Base-by-base conservation (phyloP, 2,888 invertebrate genomes). In the Drosophila nigricruria region DNA sequence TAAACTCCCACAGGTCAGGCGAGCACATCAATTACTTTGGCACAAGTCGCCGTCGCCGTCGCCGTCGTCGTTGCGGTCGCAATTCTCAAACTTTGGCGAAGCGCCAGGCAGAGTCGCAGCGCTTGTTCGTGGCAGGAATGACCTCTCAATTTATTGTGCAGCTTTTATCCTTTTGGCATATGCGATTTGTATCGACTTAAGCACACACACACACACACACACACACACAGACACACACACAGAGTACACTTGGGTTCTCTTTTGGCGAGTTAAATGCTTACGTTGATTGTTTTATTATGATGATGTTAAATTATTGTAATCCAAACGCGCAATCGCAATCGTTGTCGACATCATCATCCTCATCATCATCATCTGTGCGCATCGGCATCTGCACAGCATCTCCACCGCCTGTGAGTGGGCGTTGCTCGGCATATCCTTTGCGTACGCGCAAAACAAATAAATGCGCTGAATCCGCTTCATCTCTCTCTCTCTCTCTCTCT, bases 251-350 rank as follows among this genome's bases (percentile, higher is more conserved):
- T 20, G n/a, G 42, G 47, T 38, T 63, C 70, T 67, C 54, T 73
- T 70, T 66, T 71, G 74, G 73, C 58, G 43, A 63, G 65, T 64
- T 87, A 81, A 81, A 81, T 82, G 88, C 82, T 82, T 84, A 91
- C 91, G 91, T 91, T 91, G 91, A 91, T 91, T 91, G 91, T 91
- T 91, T 91, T 91, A 91, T 91, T 91, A 91, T 91, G 91, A 91
- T 91, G 91, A 91, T 91, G 91, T 91, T 91, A 91, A 91, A 91
- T 91, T 91, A 91, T 91, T 91, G 87, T 91, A 91, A 91, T 91
- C 91, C 91, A 89, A 75, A 75, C 79, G 80, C 84, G 88, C 90
- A 89, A 91, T 91, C 91, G 88, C 80, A 90, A 86, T 89, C 87
- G 89, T 88, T 83, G 90, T 90, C 81, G 88, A 90, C 89, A 81